Evolutionary conservation across 2,888 invertebrate species (phyloP).

Genomic region (Gonocerus acuteangulatus): DNA sequence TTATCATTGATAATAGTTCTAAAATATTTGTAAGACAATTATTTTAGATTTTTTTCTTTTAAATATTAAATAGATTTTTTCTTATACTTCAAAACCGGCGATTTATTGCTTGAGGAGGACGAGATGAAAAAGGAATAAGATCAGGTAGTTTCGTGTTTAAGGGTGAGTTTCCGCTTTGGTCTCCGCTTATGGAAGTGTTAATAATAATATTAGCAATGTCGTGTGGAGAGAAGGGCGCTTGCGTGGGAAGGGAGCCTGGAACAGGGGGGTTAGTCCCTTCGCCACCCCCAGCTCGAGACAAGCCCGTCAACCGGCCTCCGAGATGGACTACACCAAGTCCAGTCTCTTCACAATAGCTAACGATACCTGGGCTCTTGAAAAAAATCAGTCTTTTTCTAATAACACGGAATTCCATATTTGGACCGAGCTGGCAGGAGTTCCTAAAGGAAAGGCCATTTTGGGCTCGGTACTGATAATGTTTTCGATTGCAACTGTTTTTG

Average conservation of each 20-base stretch:
- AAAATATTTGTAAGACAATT: too few species aligned
- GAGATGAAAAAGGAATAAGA: too few species aligned
- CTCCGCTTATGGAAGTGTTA: slow-evolving; percentile 31
- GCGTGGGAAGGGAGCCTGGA: not conserved
- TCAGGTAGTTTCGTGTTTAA: slow-evolving; percentile 10
- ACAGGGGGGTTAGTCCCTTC: not conserved
- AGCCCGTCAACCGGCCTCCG: not conserved
- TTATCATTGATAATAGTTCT: too few species aligned
- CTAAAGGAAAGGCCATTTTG: slow-evolving; percentile 64
- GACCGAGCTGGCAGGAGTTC: slow-evolving; percentile 48
- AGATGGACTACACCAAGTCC: not conserved
- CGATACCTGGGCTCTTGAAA: not conserved
- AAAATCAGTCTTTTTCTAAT: slow-evolving; percentile 36
- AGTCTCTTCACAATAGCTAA: not conserved
- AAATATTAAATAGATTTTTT: too few species aligned
- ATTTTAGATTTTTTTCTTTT: too few species aligned
- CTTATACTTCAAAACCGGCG: too few species aligned
- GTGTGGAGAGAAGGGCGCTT: not conserved
- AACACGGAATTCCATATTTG: slow-evolving; percentile 41
- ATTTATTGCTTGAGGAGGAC: too few species aligned
- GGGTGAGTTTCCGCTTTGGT: slow-evolving; percentile 30
- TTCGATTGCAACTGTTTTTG: slow-evolving; percentile 87
- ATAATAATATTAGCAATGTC: slow-evolving; percentile 31
- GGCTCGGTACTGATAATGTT: slow-evolving; percentile 78
- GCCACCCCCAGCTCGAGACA: not conserved